Conservation (phyloP, 1,140 invertebrate genomes). For the Diachasmimorpha longicaudata region DNA sequence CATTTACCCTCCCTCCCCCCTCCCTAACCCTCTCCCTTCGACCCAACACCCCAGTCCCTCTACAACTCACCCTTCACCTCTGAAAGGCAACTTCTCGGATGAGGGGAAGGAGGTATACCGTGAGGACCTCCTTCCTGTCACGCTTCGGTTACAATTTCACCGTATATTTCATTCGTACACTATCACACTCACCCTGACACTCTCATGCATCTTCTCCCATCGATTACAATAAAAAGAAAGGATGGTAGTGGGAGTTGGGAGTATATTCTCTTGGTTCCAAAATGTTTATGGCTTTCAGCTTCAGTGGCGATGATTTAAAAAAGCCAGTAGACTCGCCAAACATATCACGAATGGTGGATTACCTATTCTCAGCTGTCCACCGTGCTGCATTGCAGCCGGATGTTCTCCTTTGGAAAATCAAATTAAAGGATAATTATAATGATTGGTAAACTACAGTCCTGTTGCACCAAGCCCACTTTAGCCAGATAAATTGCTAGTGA, state of each 20-base stretch:
- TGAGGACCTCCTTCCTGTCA: neutral
- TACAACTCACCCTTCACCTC: neutral
- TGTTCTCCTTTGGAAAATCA: slow-evolving; percentile 69
- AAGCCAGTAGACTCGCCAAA: slow-evolving; percentile 55
- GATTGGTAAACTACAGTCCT: too few species aligned
- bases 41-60: neutral
- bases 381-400: slow-evolving; percentile 84
- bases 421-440: neutral
- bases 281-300: slow-evolving; percentile 16
- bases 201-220: neutral
- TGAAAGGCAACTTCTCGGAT: neutral
- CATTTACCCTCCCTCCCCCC: neutral
- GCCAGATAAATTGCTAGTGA: too few species aligned
- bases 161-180: neutral
- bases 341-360: slow-evolving; percentile 62
- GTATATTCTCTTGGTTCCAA: neutral
- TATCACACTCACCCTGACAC: neutral
- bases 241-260: neutral
- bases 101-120: neutral
- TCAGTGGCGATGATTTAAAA: slow-evolving; percentile 58
- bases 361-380: slow-evolving; percentile 63
- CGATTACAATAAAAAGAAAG: neutral
- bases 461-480: too few species aligned
- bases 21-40: too few species aligned
- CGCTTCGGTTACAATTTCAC: neutral